A percentile compares a stretch with the other conserved stretches of the same genome.
These are phyloP conservation scores for Eulemur coronatus DNA, from an alignment of 2,797 vertebrate genomes.

Conservation along the genomic window DNA sequence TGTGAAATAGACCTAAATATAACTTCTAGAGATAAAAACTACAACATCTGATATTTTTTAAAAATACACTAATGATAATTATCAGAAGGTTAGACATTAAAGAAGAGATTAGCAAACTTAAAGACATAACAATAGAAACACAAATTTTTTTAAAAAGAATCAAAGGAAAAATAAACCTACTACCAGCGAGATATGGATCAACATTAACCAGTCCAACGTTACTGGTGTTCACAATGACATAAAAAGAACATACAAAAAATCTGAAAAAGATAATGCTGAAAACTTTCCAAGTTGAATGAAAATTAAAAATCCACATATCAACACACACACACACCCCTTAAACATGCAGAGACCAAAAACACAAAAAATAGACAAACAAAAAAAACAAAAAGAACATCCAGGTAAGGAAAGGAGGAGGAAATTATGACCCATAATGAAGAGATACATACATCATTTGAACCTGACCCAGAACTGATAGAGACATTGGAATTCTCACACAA, in stretches of 20 bases:
- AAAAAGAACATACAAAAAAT: not conserved
- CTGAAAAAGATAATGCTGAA: not conserved
- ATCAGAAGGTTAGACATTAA: not conserved
- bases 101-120: not conserved
- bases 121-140: not conserved
- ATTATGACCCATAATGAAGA: not conserved
- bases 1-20: not conserved
- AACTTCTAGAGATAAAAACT: not conserved
- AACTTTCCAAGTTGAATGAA: not conserved
- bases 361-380: not conserved
- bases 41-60: not conserved
- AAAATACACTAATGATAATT: not conserved
- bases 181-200: not conserved
- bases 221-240: not conserved
- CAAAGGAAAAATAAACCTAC: not conserved
- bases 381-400: not conserved
- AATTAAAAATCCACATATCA: not conserved
- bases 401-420: not conserved
- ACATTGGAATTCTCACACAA: not conserved
- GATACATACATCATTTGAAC: not conserved
- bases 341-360: not conserved
- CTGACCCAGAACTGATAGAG: not conserved
- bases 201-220: not conserved
- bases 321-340: not conserved
- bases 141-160: not conserved